phyloP scores from a whole-genome alignment of 2,113 vertebrate genomes.

The Apteryx mantelli region DNA sequence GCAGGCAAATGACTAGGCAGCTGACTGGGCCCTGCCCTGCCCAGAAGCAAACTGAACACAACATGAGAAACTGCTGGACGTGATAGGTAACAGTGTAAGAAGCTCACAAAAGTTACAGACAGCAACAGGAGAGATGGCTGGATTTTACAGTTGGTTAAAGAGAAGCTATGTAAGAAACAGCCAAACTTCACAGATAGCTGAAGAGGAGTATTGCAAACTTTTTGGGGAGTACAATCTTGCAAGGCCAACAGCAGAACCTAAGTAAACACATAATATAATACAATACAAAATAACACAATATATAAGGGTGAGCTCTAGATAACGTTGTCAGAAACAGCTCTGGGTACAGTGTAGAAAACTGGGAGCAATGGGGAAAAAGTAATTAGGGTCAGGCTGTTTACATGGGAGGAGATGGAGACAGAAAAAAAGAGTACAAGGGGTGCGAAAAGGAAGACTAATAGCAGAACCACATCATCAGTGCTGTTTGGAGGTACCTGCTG shows the following conservation, averaged over 20 bases:
- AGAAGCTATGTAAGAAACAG: neutral
- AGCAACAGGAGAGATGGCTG: neutral
- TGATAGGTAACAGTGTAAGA: neutral
- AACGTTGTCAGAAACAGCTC: neutral
- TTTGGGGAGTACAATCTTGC: neutral
- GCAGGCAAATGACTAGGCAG: neutral
- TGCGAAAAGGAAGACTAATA: neutral
- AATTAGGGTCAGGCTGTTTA: too few relatives aligned
- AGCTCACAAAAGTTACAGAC: neutral
- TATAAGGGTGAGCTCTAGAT: neutral
- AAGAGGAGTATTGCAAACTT: neutral
- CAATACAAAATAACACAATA: neutral
- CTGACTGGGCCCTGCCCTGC: neutral
- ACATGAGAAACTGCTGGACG: neutral
- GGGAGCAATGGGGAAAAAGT: neutral
- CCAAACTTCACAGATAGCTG: neutral
- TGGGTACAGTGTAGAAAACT: neutral
- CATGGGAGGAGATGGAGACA: neutral
- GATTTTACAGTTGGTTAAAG: neutral
- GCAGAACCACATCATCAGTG: neutral
- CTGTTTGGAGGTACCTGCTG: neutral
- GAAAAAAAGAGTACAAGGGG: neutral
- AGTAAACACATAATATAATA: too few relatives aligned
- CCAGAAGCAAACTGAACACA: neutral
- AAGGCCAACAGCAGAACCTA: neutral